phyloP scores from a whole-genome alignment of 2,888 invertebrate species.

The Melinaea marsaeus region DNA sequence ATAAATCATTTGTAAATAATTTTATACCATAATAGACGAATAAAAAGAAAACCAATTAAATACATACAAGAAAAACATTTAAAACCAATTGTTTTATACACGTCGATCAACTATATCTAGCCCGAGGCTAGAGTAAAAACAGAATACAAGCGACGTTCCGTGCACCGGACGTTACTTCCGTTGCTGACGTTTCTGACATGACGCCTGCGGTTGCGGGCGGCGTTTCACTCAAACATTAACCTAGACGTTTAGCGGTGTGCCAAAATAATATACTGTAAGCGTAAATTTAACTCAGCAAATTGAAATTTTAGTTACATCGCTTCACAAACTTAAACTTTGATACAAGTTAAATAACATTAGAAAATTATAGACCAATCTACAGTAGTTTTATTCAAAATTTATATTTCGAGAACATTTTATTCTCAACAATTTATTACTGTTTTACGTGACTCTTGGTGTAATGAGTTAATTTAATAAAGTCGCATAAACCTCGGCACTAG shows the following conservation, averaged over 20 bases:
- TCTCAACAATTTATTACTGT: neutral
- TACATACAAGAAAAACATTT: too few species aligned
- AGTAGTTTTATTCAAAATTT: too few species aligned
- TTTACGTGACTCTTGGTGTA: slow-evolving; percentile 1
- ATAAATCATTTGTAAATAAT: too few species aligned
- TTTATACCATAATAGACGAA: too few species aligned
- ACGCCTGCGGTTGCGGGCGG: slow-evolving; percentile 24
- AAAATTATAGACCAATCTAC: neutral
- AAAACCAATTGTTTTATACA: neutral
- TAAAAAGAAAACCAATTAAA: too few species aligned
- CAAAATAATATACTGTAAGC: slow-evolving; percentile 24
- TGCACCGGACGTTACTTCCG: slow-evolving; percentile 15
- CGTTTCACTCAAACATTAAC: slow-evolving; percentile 28
- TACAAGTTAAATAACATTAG: neutral
- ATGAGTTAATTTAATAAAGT: slow-evolving; percentile 2
- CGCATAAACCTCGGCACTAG: neutral
- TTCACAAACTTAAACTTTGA: too few species aligned
- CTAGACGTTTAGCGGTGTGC: slow-evolving; percentile 20
- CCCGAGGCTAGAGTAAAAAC: neutral
- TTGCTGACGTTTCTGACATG: slow-evolving; percentile 12
- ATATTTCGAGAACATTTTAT: neutral
- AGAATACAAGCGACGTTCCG: neutral
- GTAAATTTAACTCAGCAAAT: neutral
- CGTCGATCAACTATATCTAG: neutral
- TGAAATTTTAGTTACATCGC: too few species aligned